Evolutionary conservation across 1,140 invertebrate species (phyloP).

Genomic region (Drosophila nasuta): DNA sequence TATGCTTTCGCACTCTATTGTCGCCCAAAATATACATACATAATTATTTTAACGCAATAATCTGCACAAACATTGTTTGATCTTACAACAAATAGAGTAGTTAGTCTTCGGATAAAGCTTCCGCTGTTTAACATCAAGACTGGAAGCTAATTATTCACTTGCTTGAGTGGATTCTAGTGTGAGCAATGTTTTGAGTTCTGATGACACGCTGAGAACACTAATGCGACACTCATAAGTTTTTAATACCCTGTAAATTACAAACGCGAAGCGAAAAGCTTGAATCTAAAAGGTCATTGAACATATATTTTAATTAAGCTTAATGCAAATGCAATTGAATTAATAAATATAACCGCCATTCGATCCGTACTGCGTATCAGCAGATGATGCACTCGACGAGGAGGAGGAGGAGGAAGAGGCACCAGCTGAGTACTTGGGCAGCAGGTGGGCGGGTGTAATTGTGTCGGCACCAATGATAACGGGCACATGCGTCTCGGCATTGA

Average conservation of each 20-base stretch:
- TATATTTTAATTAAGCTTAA: background rate
- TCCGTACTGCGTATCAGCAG: constrained; percentile 58
- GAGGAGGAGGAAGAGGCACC: background rate
- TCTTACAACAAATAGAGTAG: constrained; percentile 6
- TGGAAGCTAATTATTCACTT: background rate
- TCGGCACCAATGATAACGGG: constrained; percentile 56
- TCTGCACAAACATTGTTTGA: background rate
- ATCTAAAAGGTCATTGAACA: background rate
- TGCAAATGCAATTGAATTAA: constrained; percentile 30
- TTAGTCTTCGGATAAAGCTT: background rate
- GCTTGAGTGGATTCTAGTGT: background rate
- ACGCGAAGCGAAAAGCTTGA: background rate
- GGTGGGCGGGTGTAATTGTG: constrained; percentile 57
- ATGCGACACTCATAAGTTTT: constrained; percentile 18
- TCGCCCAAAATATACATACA: too few relatives aligned
- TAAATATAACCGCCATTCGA: constrained; percentile 74
- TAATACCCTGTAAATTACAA: constrained; percentile 18
- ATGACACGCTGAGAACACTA: constrained; percentile 10
- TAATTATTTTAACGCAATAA: too few relatives aligned
- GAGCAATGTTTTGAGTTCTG: constrained; percentile 11
- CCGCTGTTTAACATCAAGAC: background rate
- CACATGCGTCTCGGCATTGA: constrained; percentile 58
- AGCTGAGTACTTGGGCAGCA: constrained; percentile 26
- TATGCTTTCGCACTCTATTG: too few relatives aligned
- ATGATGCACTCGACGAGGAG: background rate